phyloP scores from a whole-genome alignment of 2,888 invertebrate species.

The Lathronympha strigana region DNA sequence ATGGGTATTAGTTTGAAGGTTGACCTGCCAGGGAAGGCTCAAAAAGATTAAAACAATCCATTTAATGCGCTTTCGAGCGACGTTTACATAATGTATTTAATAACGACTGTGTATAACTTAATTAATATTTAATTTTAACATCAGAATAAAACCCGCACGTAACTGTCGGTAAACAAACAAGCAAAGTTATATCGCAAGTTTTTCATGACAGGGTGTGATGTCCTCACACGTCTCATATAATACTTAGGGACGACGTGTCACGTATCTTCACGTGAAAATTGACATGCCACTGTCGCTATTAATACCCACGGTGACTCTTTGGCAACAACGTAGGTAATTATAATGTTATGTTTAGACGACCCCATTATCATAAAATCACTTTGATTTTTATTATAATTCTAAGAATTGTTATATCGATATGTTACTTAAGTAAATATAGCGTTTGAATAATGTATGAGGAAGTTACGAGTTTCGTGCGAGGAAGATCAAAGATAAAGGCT shows the following conservation, averaged over 20 bases:
- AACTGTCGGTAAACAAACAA: not conserved
- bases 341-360: not conserved
- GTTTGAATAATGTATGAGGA: slow-evolving; percentile 34
- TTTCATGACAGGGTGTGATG: not conserved
- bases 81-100: no score
- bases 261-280: slow-evolving; percentile 1
- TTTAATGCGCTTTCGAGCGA: no score
- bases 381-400: slow-evolving; percentile 13
- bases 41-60: no score
- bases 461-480: slow-evolving; percentile 27
- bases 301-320: slow-evolving; percentile 4
- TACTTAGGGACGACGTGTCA: not conserved
- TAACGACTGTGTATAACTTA: no score
- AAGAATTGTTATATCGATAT: slow-evolving; percentile 10
- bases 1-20: no score
- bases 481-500: slow-evolving; percentile 36
- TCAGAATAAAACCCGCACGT: not conserved
- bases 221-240: not conserved
- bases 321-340: not conserved
- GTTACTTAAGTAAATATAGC: slow-evolving; percentile 16
- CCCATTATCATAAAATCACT: slow-evolving; percentile 8
- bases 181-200: not conserved
- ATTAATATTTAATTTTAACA: no score
- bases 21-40: no score
- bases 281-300: slow-evolving; percentile 4